phyloP scores from a whole-genome alignment of 2,888 invertebrate genomes.

The Melangyna quadrimaculata region DNA sequence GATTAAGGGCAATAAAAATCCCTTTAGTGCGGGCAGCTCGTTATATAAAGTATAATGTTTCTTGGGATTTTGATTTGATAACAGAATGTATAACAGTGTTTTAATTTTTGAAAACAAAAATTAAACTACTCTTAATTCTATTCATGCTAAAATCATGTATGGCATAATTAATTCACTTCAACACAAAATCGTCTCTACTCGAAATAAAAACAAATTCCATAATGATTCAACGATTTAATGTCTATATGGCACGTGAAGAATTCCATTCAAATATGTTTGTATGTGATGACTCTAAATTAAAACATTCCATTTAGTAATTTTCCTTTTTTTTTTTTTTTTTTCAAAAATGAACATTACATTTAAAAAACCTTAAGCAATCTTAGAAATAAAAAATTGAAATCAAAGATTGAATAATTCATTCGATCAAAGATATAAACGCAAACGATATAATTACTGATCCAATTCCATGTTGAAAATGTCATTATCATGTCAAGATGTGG shows the following conservation, averaged over 20 bases:
- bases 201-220: conserved; percentile 35
- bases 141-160: too few species aligned
- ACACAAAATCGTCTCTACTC: neutral
- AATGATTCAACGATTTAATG: conserved; percentile 47
- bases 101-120: too few species aligned
- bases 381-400: neutral
- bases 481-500: conserved; percentile 69
- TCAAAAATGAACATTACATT: neutral
- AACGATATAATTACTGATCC: conserved; percentile 72
- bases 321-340: conserved; percentile 47
- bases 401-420: conserved; percentile 66
- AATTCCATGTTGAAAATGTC: conserved; percentile 72
- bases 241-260: conserved; percentile 38
- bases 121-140: too few species aligned
- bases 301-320: conserved; percentile 60
- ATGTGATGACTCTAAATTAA: conserved; percentile 38
- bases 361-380: neutral
- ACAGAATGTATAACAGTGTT: too few species aligned
- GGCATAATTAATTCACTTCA: too few species aligned
- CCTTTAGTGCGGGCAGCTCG: too few species aligned
- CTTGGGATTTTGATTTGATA: too few species aligned
- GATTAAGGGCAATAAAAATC: too few species aligned
- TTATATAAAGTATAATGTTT: too few species aligned
- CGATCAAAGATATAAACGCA: conserved; percentile 38
- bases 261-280: conserved; percentile 56